Conservation (phyloP, 2,888 invertebrate genomes). For the Galeruca laticollis region DNA sequence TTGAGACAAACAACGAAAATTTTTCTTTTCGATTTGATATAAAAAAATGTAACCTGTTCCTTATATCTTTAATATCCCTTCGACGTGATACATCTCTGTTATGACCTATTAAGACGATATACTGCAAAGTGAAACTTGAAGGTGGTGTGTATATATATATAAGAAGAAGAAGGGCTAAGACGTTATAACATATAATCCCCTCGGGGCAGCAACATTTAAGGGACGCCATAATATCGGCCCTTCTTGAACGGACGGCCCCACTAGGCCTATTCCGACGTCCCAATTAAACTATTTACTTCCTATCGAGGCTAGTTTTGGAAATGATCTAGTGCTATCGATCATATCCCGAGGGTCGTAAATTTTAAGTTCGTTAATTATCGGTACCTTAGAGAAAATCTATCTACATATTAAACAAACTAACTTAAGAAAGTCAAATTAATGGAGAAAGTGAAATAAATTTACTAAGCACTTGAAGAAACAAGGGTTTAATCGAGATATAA, state of each 20-base stretch:
- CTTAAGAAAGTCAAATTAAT: no score
- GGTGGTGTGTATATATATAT: slow-evolving; percentile 43
- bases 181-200: slow-evolving; percentile 61
- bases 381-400: no score
- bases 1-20: no score
- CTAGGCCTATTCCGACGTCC: slow-evolving; percentile 57
- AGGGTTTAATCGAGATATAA: no score
- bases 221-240: slow-evolving; percentile 52
- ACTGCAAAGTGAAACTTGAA: slow-evolving; percentile 60
- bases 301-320: slow-evolving; percentile 40
- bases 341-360: slow-evolving; percentile 36
- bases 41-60: no score
- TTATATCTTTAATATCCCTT: background rate
- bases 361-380: slow-evolving; percentile 20
- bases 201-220: slow-evolving; percentile 55
- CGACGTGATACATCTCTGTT: slow-evolving; percentile 46
- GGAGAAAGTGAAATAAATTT: no score
- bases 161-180: slow-evolving; percentile 51
- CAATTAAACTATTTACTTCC: slow-evolving; percentile 58
- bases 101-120: slow-evolving; percentile 59
- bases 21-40: no score
- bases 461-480: no score
- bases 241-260: slow-evolving; percentile 59
- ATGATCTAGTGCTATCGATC: slow-evolving; percentile 45
- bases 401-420: no score